phyloP scores from a whole-genome alignment of 2,888 invertebrate species.

The Agrotis exclamationis region DNA sequence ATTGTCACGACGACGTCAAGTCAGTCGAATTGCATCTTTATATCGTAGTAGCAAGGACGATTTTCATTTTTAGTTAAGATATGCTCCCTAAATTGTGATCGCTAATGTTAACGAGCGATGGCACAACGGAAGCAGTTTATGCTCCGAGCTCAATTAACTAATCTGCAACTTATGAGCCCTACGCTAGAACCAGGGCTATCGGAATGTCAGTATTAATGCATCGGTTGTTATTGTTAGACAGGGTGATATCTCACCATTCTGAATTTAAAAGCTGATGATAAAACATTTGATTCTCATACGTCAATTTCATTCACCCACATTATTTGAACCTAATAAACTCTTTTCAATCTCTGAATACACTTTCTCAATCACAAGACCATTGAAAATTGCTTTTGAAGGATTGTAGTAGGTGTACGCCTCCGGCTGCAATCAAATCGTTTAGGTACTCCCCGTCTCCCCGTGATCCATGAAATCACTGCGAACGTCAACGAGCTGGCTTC shows the following conservation, averaged over 20 bases:
- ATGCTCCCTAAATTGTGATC: neutral
- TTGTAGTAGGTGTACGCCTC: constrained; percentile 8
- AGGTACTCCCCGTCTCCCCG: too few relatives aligned
- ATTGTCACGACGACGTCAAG: too few relatives aligned
- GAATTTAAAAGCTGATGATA: neutral
- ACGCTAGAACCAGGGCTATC: constrained; percentile 20
- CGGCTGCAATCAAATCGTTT: constrained; percentile 37
- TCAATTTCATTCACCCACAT: neutral
- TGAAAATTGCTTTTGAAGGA: constrained; percentile 1
- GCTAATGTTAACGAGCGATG: constrained; percentile 14
- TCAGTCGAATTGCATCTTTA: too few relatives aligned
- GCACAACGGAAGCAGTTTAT: constrained; percentile 42
- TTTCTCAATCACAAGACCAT: neutral
- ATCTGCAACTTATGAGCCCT: constrained; percentile 29
- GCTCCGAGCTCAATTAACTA: constrained; percentile 34
- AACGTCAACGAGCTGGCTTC: constrained; percentile 49
- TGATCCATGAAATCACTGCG: constrained; percentile 49
- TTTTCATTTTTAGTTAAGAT: too few relatives aligned
- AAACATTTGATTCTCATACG: neutral
- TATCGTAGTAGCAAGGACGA: too few relatives aligned
- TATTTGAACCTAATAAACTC: neutral
- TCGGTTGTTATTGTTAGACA: neutral
- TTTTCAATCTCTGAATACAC: neutral
- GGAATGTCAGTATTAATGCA: neutral
- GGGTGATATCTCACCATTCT: neutral